Evolutionary conservation across 2,888 invertebrate genomes (phyloP).

Genomic region (Amphipyra tragopoginis): DNA sequence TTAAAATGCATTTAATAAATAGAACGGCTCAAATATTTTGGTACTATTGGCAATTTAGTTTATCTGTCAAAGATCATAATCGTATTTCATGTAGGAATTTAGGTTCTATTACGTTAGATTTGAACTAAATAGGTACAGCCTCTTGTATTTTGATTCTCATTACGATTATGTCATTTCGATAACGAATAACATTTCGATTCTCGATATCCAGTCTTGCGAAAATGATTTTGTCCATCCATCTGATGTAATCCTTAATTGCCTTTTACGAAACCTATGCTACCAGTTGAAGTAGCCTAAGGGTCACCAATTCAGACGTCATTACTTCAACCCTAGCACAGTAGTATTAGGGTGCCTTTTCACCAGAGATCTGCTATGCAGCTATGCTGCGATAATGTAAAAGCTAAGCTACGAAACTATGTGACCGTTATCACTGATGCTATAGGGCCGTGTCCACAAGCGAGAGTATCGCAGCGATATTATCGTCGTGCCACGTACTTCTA

Average conservation of each 20-base stretch:
- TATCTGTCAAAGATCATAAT: slow-evolving; percentile 28
- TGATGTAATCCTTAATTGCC: not conserved
- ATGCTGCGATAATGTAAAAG: too few species aligned
- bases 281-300: too few species aligned
- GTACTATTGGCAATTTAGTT: not conserved
- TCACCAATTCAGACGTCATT: too few species aligned
- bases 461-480: too few species aligned
- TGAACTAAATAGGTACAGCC: slow-evolving; percentile 23
- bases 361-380: too few species aligned
- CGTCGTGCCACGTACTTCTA: too few species aligned
- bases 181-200: slow-evolving; percentile 35
- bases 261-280: not conserved
- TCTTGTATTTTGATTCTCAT: slow-evolving; percentile 29
- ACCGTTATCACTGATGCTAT: too few species aligned
- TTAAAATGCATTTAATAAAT: too few species aligned
- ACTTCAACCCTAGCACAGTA: too few species aligned
- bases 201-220: slow-evolving; percentile 29
- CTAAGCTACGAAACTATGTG: too few species aligned
- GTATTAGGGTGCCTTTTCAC: too few species aligned
- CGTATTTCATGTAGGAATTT: slow-evolving; percentile 2
- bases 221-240: not conserved
- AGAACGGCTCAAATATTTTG: not conserved
- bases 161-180: slow-evolving; percentile 47
- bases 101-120: slow-evolving; percentile 16
- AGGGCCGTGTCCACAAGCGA: too few species aligned